Base-by-base conservation (phyloP, 2,113 vertebrate genomes). In the Psilopogon haemacephalus region DNA sequence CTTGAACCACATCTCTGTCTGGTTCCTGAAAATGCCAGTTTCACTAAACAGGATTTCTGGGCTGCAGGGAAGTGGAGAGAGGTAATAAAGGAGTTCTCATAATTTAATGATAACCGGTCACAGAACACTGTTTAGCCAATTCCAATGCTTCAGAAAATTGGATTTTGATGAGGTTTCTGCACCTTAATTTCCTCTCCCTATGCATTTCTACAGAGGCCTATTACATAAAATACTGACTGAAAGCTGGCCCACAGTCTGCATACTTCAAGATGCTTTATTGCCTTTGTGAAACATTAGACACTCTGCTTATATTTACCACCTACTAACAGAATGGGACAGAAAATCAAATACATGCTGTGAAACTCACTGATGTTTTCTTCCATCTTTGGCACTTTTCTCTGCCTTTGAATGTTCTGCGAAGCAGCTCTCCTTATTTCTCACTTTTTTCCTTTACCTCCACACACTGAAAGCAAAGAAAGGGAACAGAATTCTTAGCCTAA, bases 121-220 rank as follows among this genome's bases (percentile, higher is more conserved):
- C 32, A 42, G 67, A 63, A 40, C 63, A 95, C 96, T 91, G 68
- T 96, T 97, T 95, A 94, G 95, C 44, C 75, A 89, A 7, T 86
- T 93, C 58, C 63, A 95, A 96, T 94, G 94, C 84, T 90, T 96
- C 77, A 83, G 83, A 96, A 97, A 97, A 97, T 93, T 95, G 94
- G 77, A 90, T 95, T 97, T 97, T 95, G 91, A 94, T 95, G 96
- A 95, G 89, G 33, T 88, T 97, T 96, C 94, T 89, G 38, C 90
- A 88, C 59, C 78, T 93, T 90, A 87, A 94, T 76, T 96, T 94
- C 65, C 69, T 96, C 74, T 97, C n/a, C n/a, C 78, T 83, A 42
- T 58, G 62, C 71, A 44, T 84, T 80, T 95, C 68, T 84, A 86
- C 62, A 82, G 72, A 71, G 76, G 59, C 52, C 72, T 84, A 46